Evolutionary conservation across 2,888 invertebrate genomes (phyloP).

Genomic region (Synanthedon formicaeformis): DNA sequence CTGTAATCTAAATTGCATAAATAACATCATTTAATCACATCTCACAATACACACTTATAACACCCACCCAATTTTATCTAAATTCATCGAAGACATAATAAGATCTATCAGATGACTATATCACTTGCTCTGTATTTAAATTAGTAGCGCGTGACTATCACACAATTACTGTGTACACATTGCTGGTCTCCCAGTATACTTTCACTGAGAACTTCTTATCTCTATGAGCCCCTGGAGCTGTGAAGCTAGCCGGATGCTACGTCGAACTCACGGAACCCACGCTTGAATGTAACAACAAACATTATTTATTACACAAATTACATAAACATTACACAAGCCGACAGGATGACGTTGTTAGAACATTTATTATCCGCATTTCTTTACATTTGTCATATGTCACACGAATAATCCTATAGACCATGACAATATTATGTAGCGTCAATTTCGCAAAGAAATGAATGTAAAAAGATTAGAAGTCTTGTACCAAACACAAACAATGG

Average conservation of each 20-base stretch:
- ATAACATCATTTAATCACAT: too few relatives aligned
- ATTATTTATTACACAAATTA: conserved; percentile 7
- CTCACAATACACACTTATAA: too few relatives aligned
- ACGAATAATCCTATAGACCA: neutral
- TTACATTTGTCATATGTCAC: conserved; percentile 5
- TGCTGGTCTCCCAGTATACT: conserved; percentile 30
- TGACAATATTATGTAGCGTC: conserved; percentile 3
- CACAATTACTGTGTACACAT: conserved; percentile 34
- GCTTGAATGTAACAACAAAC: neutral
- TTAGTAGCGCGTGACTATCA: conserved; percentile 48
- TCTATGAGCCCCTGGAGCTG: conserved; percentile 20
- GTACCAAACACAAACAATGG: neutral
- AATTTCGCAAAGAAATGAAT: conserved; percentile 3
- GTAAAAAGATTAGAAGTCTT: neutral
- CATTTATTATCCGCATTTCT: conserved; percentile 11
- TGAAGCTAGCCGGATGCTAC: conserved; percentile 12
- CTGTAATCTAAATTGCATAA: too few relatives aligned
- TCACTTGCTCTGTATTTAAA: conserved; percentile 31
- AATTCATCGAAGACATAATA: too few relatives aligned
- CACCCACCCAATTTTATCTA: too few relatives aligned
- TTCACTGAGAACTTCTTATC: conserved; percentile 32
- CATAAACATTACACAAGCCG: conserved; percentile 13
- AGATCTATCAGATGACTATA: conserved; percentile 48
- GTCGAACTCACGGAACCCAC: conserved; percentile 8
- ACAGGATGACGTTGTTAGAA: conserved; percentile 14